Base-by-base conservation (phyloP, 2,888 invertebrate species). In the Aphidoletes aphidimyza region DNA sequence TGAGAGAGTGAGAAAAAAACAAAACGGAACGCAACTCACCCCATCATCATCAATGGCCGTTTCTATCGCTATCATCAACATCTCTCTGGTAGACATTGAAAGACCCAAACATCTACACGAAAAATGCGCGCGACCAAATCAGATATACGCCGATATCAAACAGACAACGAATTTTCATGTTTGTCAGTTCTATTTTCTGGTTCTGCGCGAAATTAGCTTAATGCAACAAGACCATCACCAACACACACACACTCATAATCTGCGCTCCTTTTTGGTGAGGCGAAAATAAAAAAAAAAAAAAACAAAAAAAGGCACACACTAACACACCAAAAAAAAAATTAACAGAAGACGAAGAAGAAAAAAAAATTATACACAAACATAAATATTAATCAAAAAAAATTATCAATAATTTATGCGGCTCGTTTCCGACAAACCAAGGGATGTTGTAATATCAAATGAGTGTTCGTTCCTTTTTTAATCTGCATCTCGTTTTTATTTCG, bases 381-480 rank as follows among this genome's bases (percentile, higher is more conserved):
- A 85, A 85, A 85, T 85, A 85, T 85, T 85, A 85, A 85, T 85
- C 85, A 85, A 84, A 85, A 85, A 85, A 85, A 85, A 85, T 85
- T 85, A 85, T 85, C 85, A 85, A 85, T 85, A 85, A 85, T 85
- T 85, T 85, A 85, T 85, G 85, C 85, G 85, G 84, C 85, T 85
- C 85, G 84, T 85, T 85, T 85, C 85, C 85, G 85, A 85, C 85
- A 81, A 54, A 36, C 85, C 84, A 84, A 78, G 84, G 84, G 84
- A 84, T 84, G 84, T 78, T 84, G 83, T 78, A 84, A 84, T 42
- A 84, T 84, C 84, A 39, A 59, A 84, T 84, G 84, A 39, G 22
- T 42, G 39, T 84, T 84, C 69, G 39, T 26, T 78, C 22, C n/a
- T n/a, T 83, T 83, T 84, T 84, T 81, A 42, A 42, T 84, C 47